Evolutionary conservation across 2,797 vertebrate species (phyloP).

Genomic region (Anguilla pacifica): DNA sequence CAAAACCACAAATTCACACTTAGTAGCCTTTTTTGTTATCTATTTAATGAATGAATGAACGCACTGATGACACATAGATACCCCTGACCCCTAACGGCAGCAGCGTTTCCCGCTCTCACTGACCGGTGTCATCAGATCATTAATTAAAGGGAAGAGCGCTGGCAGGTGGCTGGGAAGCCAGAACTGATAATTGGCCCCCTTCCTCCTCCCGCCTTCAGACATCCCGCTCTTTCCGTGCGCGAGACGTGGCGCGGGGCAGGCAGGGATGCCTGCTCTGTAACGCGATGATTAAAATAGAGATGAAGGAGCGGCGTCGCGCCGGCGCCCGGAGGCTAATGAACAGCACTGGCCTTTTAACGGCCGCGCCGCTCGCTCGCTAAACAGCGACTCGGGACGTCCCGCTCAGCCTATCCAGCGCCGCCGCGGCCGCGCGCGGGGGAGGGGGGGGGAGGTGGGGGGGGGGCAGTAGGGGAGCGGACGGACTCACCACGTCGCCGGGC

Average conservation of each 20-base stretch:
- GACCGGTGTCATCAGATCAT: slow-evolving; percentile 89
- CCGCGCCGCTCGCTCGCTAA: slow-evolving; percentile 74
- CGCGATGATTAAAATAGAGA: slow-evolving; percentile 94
- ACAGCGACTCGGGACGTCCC: slow-evolving; percentile 71
- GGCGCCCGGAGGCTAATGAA: slow-evolving; percentile 83
- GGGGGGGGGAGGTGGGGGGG: too few species aligned
- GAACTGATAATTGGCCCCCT: slow-evolving; percentile 95
- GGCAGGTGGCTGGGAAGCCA: slow-evolving; percentile 94
- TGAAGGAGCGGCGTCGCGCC: slow-evolving; percentile 73
- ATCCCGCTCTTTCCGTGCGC: slow-evolving; percentile 76
- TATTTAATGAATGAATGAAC: slow-evolving; percentile 54
- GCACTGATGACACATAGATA: slow-evolving; percentile 77
- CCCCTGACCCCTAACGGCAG: slow-evolving; percentile 85
- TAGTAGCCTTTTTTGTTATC: slow-evolving; percentile 70
- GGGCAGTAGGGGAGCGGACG: background rate
- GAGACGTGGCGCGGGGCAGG: slow-evolving; percentile 94
- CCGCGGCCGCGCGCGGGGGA: too few species aligned
- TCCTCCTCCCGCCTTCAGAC: slow-evolving; percentile 83
- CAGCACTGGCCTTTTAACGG: slow-evolving; percentile 75
- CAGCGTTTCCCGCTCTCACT: slow-evolving; percentile 88
- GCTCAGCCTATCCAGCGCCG: slow-evolving; percentile 74
- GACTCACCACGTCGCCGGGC: slow-evolving; percentile 94
- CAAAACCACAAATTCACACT: slow-evolving; percentile 72
- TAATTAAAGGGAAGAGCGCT: slow-evolving; percentile 94
- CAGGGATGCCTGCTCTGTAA: slow-evolving; percentile 90